Evolutionary conservation across 2,888 invertebrate genomes (phyloP).

Genomic region (Melipona bicolor): DNA sequence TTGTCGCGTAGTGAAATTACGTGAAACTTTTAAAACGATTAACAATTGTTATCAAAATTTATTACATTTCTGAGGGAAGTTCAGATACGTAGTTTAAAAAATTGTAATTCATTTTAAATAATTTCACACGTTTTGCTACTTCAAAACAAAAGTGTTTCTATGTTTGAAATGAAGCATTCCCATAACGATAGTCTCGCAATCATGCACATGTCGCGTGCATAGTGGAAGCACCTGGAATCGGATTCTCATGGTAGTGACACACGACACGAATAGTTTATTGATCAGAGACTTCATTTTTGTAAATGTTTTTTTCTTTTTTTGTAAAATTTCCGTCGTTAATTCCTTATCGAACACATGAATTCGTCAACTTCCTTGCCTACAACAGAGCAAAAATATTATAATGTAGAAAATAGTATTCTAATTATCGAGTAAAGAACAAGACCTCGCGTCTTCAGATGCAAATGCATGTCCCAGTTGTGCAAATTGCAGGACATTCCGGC

Average conservation of each 20-base stretch:
- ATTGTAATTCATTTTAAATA: background rate
- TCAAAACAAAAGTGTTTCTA: constrained; percentile 14
- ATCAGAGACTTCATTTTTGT: background rate
- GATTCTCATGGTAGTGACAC: constrained; percentile 77
- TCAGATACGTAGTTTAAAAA: background rate
- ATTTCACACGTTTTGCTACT: too few relatives aligned
- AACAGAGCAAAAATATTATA: background rate
- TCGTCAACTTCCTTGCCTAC: constrained; percentile 9
- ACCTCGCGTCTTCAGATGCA: constrained; percentile 74
- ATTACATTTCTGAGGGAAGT: background rate
- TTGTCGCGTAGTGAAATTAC: background rate
- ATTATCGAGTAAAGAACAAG: constrained; percentile 63
- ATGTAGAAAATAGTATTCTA: constrained; percentile 47
- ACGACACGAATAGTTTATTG: constrained; percentile 22
- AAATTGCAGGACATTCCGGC: constrained; percentile 62
- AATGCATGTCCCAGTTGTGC: constrained; percentile 74
- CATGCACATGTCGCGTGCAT: constrained; percentile 77
- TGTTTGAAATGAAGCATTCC: constrained; percentile 75
- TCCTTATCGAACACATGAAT: background rate
- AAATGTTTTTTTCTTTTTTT: too few relatives aligned
- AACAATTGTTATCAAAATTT: background rate
- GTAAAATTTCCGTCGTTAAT: background rate
- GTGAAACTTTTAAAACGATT: background rate
- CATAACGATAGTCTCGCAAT: constrained; percentile 80
- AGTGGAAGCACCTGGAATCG: constrained; percentile 78